Evolutionary conservation across 2,113 vertebrate species (phyloP).

Genomic region (Axis porcinus): DNA sequence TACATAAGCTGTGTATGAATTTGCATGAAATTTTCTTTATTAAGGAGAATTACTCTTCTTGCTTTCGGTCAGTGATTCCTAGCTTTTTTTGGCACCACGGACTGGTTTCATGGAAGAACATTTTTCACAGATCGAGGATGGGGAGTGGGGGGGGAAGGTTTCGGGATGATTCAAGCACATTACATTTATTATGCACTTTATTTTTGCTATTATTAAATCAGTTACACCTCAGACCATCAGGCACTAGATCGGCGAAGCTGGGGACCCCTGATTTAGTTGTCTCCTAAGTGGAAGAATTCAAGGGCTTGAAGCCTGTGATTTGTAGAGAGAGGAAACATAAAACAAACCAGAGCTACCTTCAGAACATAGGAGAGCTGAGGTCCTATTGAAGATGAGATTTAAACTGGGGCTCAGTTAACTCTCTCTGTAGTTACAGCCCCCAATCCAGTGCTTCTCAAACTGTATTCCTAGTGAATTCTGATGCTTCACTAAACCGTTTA

Average conservation of each 20-base stretch:
- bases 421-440: not conserved
- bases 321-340: not conserved
- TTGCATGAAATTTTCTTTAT: not conserved
- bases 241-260: not conserved
- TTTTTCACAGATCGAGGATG: not conserved
- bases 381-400: not conserved
- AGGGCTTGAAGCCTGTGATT: not conserved
- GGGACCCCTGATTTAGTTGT: not conserved
- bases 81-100: not conserved
- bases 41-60: not conserved
- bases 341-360: not conserved
- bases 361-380: not conserved
- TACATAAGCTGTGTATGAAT: not conserved
- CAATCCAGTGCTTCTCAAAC: not conserved
- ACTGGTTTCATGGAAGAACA: not conserved
- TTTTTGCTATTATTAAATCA: not conserved
- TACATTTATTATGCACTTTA: not conserved
- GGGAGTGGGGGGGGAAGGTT: not conserved
- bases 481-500: not conserved
- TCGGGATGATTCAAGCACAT: not conserved
- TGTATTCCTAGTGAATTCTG: not conserved
- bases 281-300: not conserved
- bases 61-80: not conserved
- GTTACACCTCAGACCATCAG: not conserved
- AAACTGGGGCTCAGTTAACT: not conserved